These are phyloP conservation scores for human DNA, from an alignment of 2,113 vertebrate genomes.

Conservation along the genomic window DNA sequence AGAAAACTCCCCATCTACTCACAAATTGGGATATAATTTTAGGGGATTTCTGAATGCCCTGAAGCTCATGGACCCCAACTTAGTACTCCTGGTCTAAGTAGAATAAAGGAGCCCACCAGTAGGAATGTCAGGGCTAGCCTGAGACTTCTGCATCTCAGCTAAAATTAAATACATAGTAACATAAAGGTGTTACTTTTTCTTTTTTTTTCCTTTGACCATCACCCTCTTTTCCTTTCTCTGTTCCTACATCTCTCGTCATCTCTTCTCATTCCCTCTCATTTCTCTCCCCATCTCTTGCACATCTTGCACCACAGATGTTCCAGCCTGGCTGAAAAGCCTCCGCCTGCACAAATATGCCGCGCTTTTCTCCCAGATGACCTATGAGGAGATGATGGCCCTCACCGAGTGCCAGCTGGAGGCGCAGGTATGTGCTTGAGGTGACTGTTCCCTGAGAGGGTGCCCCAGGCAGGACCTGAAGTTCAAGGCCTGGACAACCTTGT, in stretches of 20 bases:
- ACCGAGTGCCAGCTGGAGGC: constrained; percentile 96
- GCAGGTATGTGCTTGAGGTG: constrained; percentile 84
- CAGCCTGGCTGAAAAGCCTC: constrained; percentile 97
- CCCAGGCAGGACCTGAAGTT: neutral
- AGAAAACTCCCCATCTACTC: neutral
- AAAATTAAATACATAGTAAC: constrained; percentile 45
- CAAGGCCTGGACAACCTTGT: neutral
- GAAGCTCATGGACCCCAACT: neutral
- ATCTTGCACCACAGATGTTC: constrained; percentile 90
- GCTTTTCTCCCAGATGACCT: constrained; percentile 97
- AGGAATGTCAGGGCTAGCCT: neutral
- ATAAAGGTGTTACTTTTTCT: neutral
- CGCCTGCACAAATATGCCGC: constrained; percentile 97
- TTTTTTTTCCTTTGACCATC: constrained; percentile 29
- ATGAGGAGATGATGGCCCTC: constrained; percentile 98
- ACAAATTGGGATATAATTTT: neutral
- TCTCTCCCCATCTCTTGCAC: constrained; percentile 4
- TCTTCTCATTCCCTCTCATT: constrained; percentile 15
- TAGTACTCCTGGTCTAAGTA: neutral
- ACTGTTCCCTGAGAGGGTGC: neutral
- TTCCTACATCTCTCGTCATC: neutral
- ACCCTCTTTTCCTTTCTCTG: neutral
- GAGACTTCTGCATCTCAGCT: neutral
- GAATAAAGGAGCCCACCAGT: neutral
- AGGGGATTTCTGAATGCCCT: neutral